A percentile compares a stretch with the other conserved stretches of the same genome.
Evolutionary conservation across 2,113 vertebrate species (phyloP).

Genomic region (Ondatra zibethicus): DNA sequence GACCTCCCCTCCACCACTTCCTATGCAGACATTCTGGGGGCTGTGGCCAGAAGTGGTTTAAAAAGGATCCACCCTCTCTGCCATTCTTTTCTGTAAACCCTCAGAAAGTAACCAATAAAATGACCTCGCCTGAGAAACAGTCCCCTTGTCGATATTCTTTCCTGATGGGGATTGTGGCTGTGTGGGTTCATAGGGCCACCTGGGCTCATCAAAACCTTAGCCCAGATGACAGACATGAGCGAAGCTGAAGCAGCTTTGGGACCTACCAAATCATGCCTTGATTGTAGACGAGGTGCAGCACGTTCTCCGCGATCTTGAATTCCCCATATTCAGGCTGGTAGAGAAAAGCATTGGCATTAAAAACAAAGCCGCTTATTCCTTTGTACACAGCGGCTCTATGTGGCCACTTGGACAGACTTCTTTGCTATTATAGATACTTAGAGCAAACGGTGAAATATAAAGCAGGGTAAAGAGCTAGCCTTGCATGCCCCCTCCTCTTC

Average conservation of each 20-base stretch:
- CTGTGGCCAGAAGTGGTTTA: neutral
- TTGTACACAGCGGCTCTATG: rapidly evolving
- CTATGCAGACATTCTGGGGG: too few relatives aligned
- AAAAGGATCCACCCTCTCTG: neutral
- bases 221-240: neutral
- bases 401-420: too few relatives aligned
- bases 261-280: slow-evolving; percentile 99
- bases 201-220: neutral
- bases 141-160: neutral
- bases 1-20: neutral
- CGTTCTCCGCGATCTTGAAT: slow-evolving; percentile 99
- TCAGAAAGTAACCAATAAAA: neutral
- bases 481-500: neutral
- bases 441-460: neutral
- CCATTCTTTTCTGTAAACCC: neutral
- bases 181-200: too few relatives aligned
- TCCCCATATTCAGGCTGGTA: slow-evolving; percentile 98
- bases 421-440: neutral
- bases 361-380: neutral
- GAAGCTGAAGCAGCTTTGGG: rapidly evolving
- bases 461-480: neutral
- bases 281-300: slow-evolving; percentile 98
- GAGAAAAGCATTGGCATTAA: slow-evolving; percentile 53
- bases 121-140: neutral
- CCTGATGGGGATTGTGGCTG: neutral